Evolutionary conservation across 2,888 invertebrate genomes (phyloP).

Genomic region (Metopia argyrocephala): DNA sequence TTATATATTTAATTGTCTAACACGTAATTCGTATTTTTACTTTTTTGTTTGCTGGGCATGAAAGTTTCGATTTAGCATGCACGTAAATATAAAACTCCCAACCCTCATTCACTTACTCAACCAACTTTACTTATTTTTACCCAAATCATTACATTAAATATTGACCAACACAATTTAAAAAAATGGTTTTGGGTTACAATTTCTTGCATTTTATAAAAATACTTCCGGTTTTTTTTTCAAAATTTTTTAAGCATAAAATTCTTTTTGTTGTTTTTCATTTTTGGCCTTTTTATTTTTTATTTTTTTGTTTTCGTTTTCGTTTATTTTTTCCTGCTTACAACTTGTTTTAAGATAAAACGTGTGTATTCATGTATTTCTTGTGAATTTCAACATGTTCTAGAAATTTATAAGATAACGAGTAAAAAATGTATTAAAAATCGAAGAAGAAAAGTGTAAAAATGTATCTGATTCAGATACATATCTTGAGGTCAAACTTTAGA

Average conservation of each 20-base stretch:
- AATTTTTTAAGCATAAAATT: neutral
- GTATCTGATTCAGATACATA: slow-evolving; percentile 50
- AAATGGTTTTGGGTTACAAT: neutral
- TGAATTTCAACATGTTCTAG: neutral
- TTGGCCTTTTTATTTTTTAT: neutral
- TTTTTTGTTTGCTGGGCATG: slow-evolving; percentile 11
- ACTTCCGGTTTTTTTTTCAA: neutral
- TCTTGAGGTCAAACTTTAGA: slow-evolving; percentile 47
- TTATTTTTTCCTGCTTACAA: no score
- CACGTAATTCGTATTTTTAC: neutral
- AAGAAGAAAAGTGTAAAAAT: slow-evolving; percentile 29
- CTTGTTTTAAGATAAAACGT: neutral
- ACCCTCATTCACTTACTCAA: neutral
- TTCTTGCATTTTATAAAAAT: neutral
- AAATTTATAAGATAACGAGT: neutral
- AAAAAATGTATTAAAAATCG: neutral
- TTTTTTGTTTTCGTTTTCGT: neutral
- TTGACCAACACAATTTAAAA: slow-evolving; percentile 26
- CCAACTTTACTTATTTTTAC: neutral
- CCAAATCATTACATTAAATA: slow-evolving; percentile 37
- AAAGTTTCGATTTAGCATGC: neutral
- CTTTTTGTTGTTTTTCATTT: neutral
- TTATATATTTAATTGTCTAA: neutral
- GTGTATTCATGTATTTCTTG: neutral
- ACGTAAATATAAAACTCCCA: neutral